Evolutionary conservation across 2,797 vertebrate species (phyloP).

Genomic region (Meriones psammophilus): DNA sequence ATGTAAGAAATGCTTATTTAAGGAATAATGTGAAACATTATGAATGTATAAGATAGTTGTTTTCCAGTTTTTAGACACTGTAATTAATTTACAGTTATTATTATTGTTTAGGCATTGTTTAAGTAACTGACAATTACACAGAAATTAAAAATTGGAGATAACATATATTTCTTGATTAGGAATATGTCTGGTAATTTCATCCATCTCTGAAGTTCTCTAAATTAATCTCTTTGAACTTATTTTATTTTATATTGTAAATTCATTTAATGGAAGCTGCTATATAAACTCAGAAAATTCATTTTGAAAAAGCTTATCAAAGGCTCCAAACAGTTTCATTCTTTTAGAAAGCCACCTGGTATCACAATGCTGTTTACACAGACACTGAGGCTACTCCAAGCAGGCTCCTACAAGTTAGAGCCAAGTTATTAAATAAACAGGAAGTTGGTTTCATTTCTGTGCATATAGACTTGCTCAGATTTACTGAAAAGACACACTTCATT

Average conservation of each 20-base stretch:
- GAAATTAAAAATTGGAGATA: not conserved
- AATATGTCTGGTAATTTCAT: not conserved
- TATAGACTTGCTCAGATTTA: not conserved
- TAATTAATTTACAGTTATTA: not conserved
- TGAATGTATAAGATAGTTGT: slow-evolving; percentile 2
- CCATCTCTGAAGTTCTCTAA: slow-evolving; percentile 1
- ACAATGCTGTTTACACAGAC: not conserved
- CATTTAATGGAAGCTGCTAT: not conserved
- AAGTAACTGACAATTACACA: not conserved
- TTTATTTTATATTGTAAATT: not conserved
- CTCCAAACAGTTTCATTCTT: not conserved
- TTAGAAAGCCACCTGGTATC: not conserved
- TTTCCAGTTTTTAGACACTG: not conserved
- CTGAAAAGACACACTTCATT: not conserved
- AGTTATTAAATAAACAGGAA: not conserved
- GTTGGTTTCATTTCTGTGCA: not conserved
- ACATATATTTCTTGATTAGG: not conserved
- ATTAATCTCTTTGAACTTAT: slow-evolving; percentile 2
- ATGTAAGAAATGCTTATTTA: slow-evolving; percentile 29
- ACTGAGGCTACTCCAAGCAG: not conserved
- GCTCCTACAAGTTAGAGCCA: not conserved
- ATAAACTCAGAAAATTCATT: slow-evolving; percentile 20
- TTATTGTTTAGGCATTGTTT: not conserved
- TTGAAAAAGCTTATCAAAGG: slow-evolving; percentile 25
- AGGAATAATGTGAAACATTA: not conserved